Conservation (phyloP, 2,113 vertebrate genomes). For the Hucho hucho region DNA sequence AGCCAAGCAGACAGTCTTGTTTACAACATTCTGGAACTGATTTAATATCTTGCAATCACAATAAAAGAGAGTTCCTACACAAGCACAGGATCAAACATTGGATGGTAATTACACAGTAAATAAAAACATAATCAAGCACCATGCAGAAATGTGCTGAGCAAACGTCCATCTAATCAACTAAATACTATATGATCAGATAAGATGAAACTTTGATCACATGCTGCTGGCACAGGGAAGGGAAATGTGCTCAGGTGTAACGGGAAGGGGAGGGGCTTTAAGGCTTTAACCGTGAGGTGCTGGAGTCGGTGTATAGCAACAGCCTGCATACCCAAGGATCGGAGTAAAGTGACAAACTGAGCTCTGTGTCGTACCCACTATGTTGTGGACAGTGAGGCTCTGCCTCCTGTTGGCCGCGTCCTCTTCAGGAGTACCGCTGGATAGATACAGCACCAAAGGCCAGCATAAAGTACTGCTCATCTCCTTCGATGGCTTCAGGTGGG, state of each 20-base stretch:
- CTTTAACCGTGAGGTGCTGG: background rate
- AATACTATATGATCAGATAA: slow-evolving; percentile 61
- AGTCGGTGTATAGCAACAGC: background rate
- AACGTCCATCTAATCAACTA: slow-evolving; percentile 34
- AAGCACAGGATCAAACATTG: too few species aligned
- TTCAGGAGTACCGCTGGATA: background rate
- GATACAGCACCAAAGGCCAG: background rate
- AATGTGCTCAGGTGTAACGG: slow-evolving; percentile 1
- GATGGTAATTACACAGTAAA: too few species aligned
- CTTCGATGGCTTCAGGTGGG: slow-evolving; percentile 91
- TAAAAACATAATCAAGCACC: slow-evolving; percentile 30
- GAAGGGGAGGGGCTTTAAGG: background rate
- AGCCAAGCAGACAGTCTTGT: slow-evolving; percentile 20
- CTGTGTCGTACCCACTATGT: slow-evolving; percentile 33
- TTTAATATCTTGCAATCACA: background rate
- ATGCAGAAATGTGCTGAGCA: slow-evolving; percentile 37
- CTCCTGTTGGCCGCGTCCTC: slow-evolving; percentile 17
- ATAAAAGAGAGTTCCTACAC: too few species aligned
- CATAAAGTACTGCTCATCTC: slow-evolving; percentile 84
- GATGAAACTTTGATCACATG: slow-evolving; percentile 58
- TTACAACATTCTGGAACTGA: background rate
- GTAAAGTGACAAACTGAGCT: background rate
- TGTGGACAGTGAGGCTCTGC: slow-evolving; percentile 32
- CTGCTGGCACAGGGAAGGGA: background rate
- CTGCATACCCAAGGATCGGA: background rate